Base-by-base conservation (phyloP, 2,888 invertebrate species). In the Phengaris arion region DNA sequence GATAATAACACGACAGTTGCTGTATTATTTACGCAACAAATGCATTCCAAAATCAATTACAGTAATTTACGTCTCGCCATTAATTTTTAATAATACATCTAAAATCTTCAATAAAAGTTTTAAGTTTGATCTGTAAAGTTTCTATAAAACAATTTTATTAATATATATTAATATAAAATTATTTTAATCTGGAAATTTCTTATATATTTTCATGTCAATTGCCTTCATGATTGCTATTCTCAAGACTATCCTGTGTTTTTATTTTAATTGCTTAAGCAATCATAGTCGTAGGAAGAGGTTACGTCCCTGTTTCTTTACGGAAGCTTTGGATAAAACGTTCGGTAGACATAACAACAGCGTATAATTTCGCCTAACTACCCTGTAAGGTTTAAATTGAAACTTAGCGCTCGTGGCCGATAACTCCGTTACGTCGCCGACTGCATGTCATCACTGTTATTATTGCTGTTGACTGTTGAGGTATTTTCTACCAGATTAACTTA, bases 341-440 rank as follows among this genome's bases (percentile, higher is more conserved):
- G 81, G 78, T 79, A 84, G 84, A 85, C 82, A 82, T 77, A 80
- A 79, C 79, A 78, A 76, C 78, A 78, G 76, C 80, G 80, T 84
- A 82, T 85, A 87, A 88, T 87, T 88, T 86, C 81, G 76, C 81
- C 80, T 83, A 84, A 83, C 83, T 79, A 82, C 80, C 79, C 81
- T 75, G 77, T 75, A 80, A 80, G 77, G 77, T 74, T 84, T 86
- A 87, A 81, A 87, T 88, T 87, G 87, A 87, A 87, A 87, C 85
- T 80, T 82, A 84, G 81, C 79, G 83, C 80, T 85, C 83, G 84
- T 84, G 81, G 81, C 79, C 79, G 84, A 83, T 87, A 86, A 85
- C 85, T 87, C 85, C 85, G 84, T 83, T 83, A 84, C 77, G 77
- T 77, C 74, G 82, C 77, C 75, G 79, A 80, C 81, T 80, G 75